Base-by-base conservation (phyloP, 2,113 vertebrate species). In the Vombatus ursinus region DNA sequence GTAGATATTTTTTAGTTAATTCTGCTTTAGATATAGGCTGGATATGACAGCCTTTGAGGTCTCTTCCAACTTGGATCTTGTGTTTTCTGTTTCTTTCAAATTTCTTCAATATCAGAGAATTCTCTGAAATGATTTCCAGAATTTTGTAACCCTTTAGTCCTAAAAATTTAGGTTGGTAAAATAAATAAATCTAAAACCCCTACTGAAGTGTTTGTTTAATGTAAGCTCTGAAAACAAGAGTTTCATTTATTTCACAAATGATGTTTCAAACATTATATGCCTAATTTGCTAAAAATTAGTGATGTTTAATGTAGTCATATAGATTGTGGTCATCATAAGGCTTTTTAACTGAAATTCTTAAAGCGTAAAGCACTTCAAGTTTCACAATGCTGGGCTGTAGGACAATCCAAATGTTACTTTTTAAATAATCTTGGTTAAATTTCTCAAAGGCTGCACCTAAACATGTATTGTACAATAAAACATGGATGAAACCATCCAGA, bases 1-100 rank as follows among this genome's bases (percentile, higher is more conserved):
- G 4, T 37, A 68, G 31, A 5, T 52, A 84, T 44, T 84, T 6
- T 84, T 84, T 31, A 77, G 61, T 16, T 44, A 84, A 84, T 84
- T 44, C 37, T 84, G 6, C 4, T 19, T n/a, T 84, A 44, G 37
- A 44, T 44, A 84, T 44, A 44, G n/a, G 68, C 2, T 84, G 37
- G 19, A 84, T 19, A 7, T 44, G 68, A 84, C 2, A 19, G 12
- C 37, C 19, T 84, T 44, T 84, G 37, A 44, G 37, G 16, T 84
- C 16, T 84, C 37, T 84, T 44, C 5, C n/a, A 84, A 8, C 68
- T 84, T 84, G 8, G 2, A 84, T 84, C 5, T n/a, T 44, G 19
- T 95, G 19, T 84, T 57, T 61, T 94, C 92, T 68, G n/a, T 96
- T 95, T 90, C 54, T 95, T 90, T 93, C 31, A 92, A 8, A 95